These are phyloP conservation scores for Byasa hedistus DNA, from an alignment of 2,888 invertebrate genomes.

Conservation along the genomic window DNA sequence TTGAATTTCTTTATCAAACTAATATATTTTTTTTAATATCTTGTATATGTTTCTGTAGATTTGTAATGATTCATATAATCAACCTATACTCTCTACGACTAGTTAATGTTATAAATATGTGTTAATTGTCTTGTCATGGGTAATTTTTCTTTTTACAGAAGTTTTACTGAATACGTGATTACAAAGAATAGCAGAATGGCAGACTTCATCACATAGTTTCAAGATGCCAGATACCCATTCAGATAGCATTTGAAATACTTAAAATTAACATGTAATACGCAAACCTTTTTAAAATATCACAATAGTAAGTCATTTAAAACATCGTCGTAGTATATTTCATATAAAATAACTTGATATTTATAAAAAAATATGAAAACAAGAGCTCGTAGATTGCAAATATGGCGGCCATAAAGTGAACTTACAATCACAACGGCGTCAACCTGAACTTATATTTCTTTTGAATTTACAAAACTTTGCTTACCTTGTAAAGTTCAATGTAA, in stretches of 20 bases:
- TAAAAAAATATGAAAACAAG: slow-evolving; percentile 71
- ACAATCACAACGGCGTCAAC: slow-evolving; percentile 70
- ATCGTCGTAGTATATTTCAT: slow-evolving; percentile 9
- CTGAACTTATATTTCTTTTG: slow-evolving; percentile 41
- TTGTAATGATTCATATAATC: too few species aligned
- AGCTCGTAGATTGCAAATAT: slow-evolving; percentile 70
- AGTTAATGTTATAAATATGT: not conserved
- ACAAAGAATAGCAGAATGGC: slow-evolving; percentile 26
- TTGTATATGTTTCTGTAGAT: too few species aligned
- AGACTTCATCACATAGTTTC: slow-evolving; percentile 22
- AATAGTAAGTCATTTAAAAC: not conserved
- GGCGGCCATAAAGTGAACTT: slow-evolving; percentile 72
- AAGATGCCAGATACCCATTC: slow-evolving; percentile 23
- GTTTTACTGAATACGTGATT: slow-evolving; percentile 25
- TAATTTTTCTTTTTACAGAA: slow-evolving; percentile 6
- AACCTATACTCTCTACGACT: too few species aligned
- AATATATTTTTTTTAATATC: not conserved
- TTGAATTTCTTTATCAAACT: not conserved
- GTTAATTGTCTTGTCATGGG: not conserved
- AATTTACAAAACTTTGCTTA: slow-evolving; percentile 58
- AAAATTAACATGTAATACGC: not conserved
- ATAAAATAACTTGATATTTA: slow-evolving; percentile 31
- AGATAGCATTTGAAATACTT: not conserved
- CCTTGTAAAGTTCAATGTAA: slow-evolving; percentile 77
- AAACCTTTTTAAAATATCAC: not conserved